Conservation (phyloP, 2,888 invertebrate species). For the Pelosia muscerda region DNA sequence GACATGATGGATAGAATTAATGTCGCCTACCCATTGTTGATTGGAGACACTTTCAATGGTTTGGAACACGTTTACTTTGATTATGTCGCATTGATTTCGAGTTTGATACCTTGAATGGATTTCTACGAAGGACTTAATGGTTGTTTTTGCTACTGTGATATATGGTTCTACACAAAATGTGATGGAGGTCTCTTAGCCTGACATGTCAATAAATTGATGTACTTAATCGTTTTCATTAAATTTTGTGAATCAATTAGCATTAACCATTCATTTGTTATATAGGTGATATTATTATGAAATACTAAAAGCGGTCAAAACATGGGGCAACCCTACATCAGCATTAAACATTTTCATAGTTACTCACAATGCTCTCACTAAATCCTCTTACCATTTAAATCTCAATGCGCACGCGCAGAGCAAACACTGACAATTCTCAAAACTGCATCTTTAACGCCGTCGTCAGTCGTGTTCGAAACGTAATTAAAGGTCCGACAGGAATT, state of each 20-base stretch:
- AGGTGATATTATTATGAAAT: neutral
- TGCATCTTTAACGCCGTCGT: slow-evolving; percentile 81
- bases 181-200: slow-evolving; percentile 33
- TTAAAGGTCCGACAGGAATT: slow-evolving; percentile 81
- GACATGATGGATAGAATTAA: slow-evolving; percentile 86
- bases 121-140: slow-evolving; percentile 62
- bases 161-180: slow-evolving; percentile 48
- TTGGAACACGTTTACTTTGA: slow-evolving; percentile 68
- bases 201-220: slow-evolving; percentile 31
- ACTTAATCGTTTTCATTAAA: neutral
- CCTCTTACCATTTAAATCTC: slow-evolving; percentile 77
- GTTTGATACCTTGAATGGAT: slow-evolving; percentile 61
- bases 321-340: slow-evolving; percentile 58
- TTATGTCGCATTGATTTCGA: slow-evolving; percentile 71
- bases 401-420: slow-evolving; percentile 63
- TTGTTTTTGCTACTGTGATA: slow-evolving; percentile 54
- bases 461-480: slow-evolving; percentile 83
- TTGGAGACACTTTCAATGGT: slow-evolving; percentile 81
- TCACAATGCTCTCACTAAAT: slow-evolving; percentile 68
- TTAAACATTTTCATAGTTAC: slow-evolving; percentile 76
- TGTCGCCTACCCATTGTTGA: slow-evolving; percentile 84
- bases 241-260: neutral
- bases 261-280: neutral
- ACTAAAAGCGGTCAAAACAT: slow-evolving; percentile 11
- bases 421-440: slow-evolving; percentile 80